Conservation (phyloP, 2,888 invertebrate genomes). For the Disparrhopalites patrizii region DNA sequence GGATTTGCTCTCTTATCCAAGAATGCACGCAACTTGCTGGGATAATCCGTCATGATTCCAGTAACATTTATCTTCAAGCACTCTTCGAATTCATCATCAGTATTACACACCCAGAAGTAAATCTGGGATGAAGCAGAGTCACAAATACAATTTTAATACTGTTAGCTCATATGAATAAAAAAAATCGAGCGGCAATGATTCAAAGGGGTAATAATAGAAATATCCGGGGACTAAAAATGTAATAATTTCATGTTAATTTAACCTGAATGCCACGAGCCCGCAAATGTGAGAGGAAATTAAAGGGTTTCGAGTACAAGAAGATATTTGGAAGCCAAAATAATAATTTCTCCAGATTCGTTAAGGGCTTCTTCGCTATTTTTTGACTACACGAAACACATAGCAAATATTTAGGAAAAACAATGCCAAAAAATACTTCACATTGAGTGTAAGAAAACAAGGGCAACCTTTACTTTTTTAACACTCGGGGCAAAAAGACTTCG, state of each 20-base stretch:
- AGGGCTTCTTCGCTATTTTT: slow-evolving; percentile 51
- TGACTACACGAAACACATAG: slow-evolving; percentile 31
- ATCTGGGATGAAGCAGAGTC: too few species aligned
- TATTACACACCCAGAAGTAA: slow-evolving; percentile 65
- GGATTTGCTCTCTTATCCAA: slow-evolving; percentile 50
- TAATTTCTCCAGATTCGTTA: slow-evolving; percentile 53
- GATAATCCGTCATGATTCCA: slow-evolving; percentile 68
- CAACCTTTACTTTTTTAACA: slow-evolving; percentile 48
- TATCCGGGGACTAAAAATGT: too few species aligned
- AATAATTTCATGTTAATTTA: too few species aligned
- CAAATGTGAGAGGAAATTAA: slow-evolving; percentile 58
- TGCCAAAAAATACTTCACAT: slow-evolving; percentile 13
- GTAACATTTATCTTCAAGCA: slow-evolving; percentile 60
- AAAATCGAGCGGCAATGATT: too few species aligned
- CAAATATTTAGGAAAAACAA: slow-evolving; percentile 50
- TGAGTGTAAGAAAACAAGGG: neutral
- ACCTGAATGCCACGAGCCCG: slow-evolving; percentile 62
- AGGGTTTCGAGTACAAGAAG: slow-evolving; percentile 3
- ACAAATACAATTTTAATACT: too few species aligned
- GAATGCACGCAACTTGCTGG: slow-evolving; percentile 57
- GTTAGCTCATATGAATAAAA: too few species aligned
- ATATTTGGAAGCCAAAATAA: slow-evolving; percentile 56
- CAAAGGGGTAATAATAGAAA: too few species aligned
- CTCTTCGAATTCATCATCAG: slow-evolving; percentile 59
- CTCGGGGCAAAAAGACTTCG: slow-evolving; percentile 61